phyloP scores from a whole-genome alignment of 2,888 invertebrate species.

The Azorinus chamasolen region DNA sequence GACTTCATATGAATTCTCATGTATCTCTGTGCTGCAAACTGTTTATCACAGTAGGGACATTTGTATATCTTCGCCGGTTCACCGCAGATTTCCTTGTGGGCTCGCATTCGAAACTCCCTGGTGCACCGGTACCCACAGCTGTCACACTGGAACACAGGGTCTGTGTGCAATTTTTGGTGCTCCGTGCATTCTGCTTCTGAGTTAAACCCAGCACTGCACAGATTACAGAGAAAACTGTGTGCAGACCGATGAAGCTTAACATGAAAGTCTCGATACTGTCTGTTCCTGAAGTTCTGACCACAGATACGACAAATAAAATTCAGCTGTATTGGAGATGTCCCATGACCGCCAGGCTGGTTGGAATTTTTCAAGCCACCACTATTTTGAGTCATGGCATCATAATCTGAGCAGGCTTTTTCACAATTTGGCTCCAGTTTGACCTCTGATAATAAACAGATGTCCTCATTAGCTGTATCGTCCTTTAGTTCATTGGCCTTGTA shows the following conservation, averaged over 20 bases:
- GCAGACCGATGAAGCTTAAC: conserved; percentile 36
- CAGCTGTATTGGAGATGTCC: conserved; percentile 16
- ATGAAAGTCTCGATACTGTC: conserved; percentile 51
- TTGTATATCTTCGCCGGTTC: conserved; percentile 33
- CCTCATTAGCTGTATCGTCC: no score
- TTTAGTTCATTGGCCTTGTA: no score
- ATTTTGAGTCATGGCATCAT: neutral
- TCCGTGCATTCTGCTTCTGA: conserved; percentile 20
- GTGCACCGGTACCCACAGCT: conserved; percentile 46
- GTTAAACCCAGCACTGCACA: conserved; percentile 38
- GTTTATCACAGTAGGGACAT: conserved; percentile 51
- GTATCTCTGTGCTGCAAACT: conserved; percentile 48
- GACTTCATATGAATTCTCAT: conserved; percentile 52
- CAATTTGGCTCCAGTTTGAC: conserved; percentile 7
- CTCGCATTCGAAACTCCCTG: conserved; percentile 42
- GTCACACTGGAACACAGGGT: conserved; percentile 44
- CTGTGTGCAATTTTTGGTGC: conserved; percentile 31
- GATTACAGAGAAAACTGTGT: conserved; percentile 25
- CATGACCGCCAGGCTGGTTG: neutral
- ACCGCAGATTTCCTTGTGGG: conserved; percentile 49
- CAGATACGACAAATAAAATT: conserved; percentile 42
- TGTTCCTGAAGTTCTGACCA: conserved; percentile 43
- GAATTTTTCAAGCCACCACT: neutral
- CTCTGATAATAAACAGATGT: neutral
- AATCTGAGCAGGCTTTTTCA: neutral